A percentile compares a stretch with the other conserved stretches of the same genome.
These are phyloP conservation scores for Pollenia amentaria DNA, from an alignment of 2,888 invertebrate species.

Conservation along the genomic window DNA sequence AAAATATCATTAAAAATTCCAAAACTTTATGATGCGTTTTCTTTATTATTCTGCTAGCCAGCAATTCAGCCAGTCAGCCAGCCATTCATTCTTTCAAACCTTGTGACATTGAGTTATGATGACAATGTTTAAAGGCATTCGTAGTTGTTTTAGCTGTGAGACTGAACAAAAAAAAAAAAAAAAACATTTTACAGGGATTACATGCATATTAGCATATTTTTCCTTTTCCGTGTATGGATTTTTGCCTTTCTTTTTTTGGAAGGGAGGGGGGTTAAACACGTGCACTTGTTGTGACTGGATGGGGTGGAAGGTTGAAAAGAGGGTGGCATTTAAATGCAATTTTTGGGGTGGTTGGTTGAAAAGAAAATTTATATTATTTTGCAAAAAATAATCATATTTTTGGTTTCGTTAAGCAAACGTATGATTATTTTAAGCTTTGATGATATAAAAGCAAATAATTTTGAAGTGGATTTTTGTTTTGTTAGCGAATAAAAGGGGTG, in stretches of 20 bases:
- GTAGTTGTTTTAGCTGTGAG: neutral
- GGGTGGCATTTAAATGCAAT: conserved; percentile 69
- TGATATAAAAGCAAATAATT: conserved; percentile 67
- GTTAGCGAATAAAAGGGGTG: conserved; percentile 30
- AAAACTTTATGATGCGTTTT: conserved; percentile 69
- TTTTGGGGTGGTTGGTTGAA: conserved; percentile 60
- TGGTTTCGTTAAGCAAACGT: conserved; percentile 67
- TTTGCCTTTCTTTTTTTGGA: conserved; percentile 9
- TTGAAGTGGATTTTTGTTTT: conserved; percentile 34
- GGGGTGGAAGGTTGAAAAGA: conserved; percentile 22
- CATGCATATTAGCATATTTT: conserved; percentile 74
- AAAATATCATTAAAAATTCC: conserved; percentile 64
- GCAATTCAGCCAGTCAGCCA: conserved; percentile 12
- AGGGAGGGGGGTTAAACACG: conserved; percentile 56
- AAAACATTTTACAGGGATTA: conserved; percentile 69
- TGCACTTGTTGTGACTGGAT: conserved; percentile 54
- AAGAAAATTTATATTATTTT: neutral
- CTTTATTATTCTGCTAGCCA: neutral
- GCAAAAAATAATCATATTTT: conserved; percentile 53
- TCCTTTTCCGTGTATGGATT: conserved; percentile 38
- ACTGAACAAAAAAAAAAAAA: conserved; percentile 10
- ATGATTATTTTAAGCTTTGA: conserved; percentile 63
- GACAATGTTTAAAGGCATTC: conserved; percentile 40
- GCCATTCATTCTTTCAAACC: neutral
- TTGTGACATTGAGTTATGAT: conserved; percentile 72